A percentile compares a stretch with the other conserved stretches of the same genome.
Conservation (phyloP, 2,113 vertebrate species). For the Neolamprologus devosi region DNA sequence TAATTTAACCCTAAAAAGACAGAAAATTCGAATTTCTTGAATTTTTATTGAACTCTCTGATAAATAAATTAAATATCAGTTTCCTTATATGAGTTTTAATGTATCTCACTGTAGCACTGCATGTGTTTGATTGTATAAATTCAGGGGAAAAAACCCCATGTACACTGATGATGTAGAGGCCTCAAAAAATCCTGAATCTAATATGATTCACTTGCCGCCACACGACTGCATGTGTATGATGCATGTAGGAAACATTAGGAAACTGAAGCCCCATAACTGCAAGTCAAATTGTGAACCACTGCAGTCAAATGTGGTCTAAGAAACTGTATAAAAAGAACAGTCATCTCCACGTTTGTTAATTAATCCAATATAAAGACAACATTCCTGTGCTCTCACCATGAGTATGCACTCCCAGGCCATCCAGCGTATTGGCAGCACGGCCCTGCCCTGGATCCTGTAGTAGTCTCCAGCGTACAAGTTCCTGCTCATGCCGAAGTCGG, state of each 20-base stretch:
- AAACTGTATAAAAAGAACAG: background rate
- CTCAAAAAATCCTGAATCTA: background rate
- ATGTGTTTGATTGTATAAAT: background rate
- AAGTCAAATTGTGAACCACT: background rate
- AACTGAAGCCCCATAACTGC: background rate
- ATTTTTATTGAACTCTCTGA: background rate
- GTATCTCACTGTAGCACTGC: background rate
- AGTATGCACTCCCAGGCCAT: constrained; percentile 97
- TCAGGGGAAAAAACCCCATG: rapidly evolving
- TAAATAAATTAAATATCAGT: background rate
- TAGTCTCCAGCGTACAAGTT: constrained; percentile 87
- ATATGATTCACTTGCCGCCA: background rate
- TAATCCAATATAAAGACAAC: background rate
- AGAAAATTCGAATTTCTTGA: rapidly evolving
- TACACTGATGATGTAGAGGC: background rate
- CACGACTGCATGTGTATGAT: background rate
- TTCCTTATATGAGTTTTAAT: background rate
- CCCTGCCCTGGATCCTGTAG: constrained; percentile 87
- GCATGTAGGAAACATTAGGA: background rate
- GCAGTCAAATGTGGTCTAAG: background rate
- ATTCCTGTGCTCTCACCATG: constrained; percentile 71
- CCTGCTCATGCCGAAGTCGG: constrained; percentile 92
- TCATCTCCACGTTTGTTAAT: background rate
- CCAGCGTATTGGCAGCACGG: constrained; percentile 91
- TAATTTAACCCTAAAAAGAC: background rate